Evolutionary conservation across 2,797 vertebrate species (phyloP), one percentile per base, ranked within the genome.

Genomic region (Rhyacichthys aspro): DNA sequence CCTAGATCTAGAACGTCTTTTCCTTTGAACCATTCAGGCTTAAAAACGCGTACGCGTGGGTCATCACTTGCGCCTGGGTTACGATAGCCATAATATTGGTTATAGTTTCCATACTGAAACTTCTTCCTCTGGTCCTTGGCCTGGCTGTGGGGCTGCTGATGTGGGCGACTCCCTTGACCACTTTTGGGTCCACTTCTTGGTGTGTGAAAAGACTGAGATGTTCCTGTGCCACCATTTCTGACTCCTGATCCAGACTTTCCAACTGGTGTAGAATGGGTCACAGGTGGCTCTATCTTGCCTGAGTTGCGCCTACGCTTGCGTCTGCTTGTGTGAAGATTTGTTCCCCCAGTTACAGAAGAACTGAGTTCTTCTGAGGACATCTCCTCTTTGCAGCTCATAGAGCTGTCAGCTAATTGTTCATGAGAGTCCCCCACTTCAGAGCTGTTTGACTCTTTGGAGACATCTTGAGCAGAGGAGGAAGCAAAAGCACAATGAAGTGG

Each of bases 61-160:
- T 98, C 96, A 74, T 96, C 95, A 1, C 88, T 92, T 8, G 83
- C 71, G 0, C 91, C 90, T 0, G 96, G 95, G 84, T 97, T 98
- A 11, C 96, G 94, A 74, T 98, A 98, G 32, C 96, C 96, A 1
- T 98, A 98, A 75, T 98, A 98, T 71, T 95, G 94, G 89, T 93
- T 94, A 44, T 97, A 98, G 85, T 98, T 98, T n/a, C 96, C 96
- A 3, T 93, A 97, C 64, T 95, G 95, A 84, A 96, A 98, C 75
- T 94, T 95, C 52, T 86, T 85, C 15, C 78, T 76, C 70, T 79
- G 82, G 2, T 85, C 60, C n/a, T 87, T 86, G 0, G 33, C 28
- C 49, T 83, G 83, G 19, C 57, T 67, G 57, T 75, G 53, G 28
- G 34, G 45, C 47, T 81, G 87, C 55, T 86, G 86, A 38, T 85